Evolutionary conservation across 2,888 invertebrate species (phyloP), one percentile per base, ranked within the genome.

Genomic region (Cantharis lateralis): DNA sequence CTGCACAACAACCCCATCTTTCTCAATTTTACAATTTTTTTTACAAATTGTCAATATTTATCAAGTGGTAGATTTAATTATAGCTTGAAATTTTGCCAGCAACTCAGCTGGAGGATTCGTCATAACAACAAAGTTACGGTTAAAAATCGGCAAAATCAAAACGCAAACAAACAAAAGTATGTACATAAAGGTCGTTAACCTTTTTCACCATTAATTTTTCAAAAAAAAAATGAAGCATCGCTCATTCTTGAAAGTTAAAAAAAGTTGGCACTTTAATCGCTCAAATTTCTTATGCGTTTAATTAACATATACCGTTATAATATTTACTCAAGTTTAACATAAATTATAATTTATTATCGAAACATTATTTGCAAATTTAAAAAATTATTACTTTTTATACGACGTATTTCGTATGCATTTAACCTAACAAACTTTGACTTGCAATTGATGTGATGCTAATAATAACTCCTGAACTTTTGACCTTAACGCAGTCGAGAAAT

Each of bases 41-140:
- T 48, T 9, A 2, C 5, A 48, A 48, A 32, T 15, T 62, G 24
- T n/a, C 24, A 66, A 70, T 15, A 26, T 61, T 63, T 69, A 68
- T 69, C 68, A 73, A 62, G 69, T 73, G 73, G 68, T 32, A 62
- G 68, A 69, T 62, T 73, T 73, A 48, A 48, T 48, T 72, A 68
- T 24, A 72, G 61, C 72, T 72, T 72, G 72, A 72, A 24, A 16
- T 3, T 11, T 48, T 69, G 73, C 73, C 68, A 73, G 18, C 16
- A 13, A 26, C 73, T 73, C 72, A 73, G 73, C 73, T 69, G 73
- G 62, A 16, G 20, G 68, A 73, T 73, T 73, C 62, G 73, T 73
- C 68, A 68, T 73, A 62, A n/a, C 62, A 62, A 64, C 62, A 62
- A 66, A 62, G 68, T 61, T 69, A n/a, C 62, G 61, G 66, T 48